Conservation (phyloP, 2,113 vertebrate species). For the Otus sunia region DNA sequence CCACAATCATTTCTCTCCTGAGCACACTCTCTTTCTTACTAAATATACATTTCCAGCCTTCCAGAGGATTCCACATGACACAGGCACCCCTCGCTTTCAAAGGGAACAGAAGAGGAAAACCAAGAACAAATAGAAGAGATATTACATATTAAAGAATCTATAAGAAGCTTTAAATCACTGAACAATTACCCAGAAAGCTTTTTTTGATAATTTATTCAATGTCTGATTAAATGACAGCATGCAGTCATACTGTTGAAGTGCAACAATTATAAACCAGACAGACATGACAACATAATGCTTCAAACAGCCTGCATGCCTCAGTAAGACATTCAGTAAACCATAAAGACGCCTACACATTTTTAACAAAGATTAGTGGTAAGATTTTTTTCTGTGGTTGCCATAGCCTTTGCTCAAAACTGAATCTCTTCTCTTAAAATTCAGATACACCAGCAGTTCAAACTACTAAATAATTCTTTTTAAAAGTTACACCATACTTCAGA, state of each 20-base stretch:
- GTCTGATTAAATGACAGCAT: slow-evolving; percentile 50
- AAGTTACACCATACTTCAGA: background rate
- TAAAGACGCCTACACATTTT: slow-evolving; percentile 28
- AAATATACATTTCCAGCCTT: background rate
- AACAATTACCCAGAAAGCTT: slow-evolving; percentile 32
- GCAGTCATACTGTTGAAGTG: slow-evolving; percentile 49
- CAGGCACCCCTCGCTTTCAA: background rate
- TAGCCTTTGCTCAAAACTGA: slow-evolving; percentile 13
- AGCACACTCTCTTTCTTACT: background rate
- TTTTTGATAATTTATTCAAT: slow-evolving; percentile 36
- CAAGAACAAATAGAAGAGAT: background rate
- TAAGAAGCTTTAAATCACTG: slow-evolving; percentile 21
- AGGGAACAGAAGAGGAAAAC: background rate
- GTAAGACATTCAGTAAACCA: slow-evolving; percentile 36
- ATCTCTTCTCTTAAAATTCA: background rate
- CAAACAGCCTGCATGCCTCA: slow-evolving; percentile 42
- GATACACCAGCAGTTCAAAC: background rate
- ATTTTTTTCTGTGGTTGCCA: background rate
- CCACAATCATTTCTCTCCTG: background rate
- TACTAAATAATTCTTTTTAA: background rate
- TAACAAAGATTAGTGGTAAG: slow-evolving; percentile 15
- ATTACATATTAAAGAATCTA: background rate
- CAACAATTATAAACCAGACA: slow-evolving; percentile 57
- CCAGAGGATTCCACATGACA: background rate
- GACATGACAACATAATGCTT: slow-evolving; percentile 51